A percentile compares a stretch with the other conserved stretches of the same genome.
These are phyloP conservation scores for Mus spicilegus DNA, from an alignment of 2,113 vertebrate species.

Conservation along the genomic window DNA sequence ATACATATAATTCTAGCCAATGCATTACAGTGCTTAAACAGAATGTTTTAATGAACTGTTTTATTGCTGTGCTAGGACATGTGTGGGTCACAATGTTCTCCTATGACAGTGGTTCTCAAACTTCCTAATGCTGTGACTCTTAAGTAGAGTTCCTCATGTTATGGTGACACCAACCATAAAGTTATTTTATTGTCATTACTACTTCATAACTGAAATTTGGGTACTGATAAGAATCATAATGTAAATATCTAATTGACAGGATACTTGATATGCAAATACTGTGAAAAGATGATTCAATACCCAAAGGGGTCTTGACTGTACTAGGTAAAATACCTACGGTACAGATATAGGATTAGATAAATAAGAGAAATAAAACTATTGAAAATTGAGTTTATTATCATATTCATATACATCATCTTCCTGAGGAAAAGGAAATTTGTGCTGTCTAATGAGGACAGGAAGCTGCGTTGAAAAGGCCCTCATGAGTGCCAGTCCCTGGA, in stretches of 20 bases:
- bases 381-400: not conserved
- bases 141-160: not conserved
- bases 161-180: not conserved
- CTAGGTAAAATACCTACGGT: not conserved
- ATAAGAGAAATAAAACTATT: not conserved
- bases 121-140: not conserved
- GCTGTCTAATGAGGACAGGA: not conserved
- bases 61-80: not conserved
- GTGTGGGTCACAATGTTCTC: not conserved
- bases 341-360: not conserved
- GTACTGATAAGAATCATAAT: not conserved
- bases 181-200: not conserved
- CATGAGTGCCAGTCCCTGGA: not conserved
- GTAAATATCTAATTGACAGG: not conserved
- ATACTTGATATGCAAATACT: not conserved
- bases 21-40: not conserved
- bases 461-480: not conserved
- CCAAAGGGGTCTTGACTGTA: not conserved
- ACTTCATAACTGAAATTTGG: not conserved
- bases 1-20: not conserved
- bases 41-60: not conserved
- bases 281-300: not conserved
- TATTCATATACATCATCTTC: slow-evolving; percentile 2
- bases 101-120: not conserved
- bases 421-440: not conserved